Conservation (phyloP, 2,888 invertebrate genomes). For the Leptodirus hochenwartii region DNA sequence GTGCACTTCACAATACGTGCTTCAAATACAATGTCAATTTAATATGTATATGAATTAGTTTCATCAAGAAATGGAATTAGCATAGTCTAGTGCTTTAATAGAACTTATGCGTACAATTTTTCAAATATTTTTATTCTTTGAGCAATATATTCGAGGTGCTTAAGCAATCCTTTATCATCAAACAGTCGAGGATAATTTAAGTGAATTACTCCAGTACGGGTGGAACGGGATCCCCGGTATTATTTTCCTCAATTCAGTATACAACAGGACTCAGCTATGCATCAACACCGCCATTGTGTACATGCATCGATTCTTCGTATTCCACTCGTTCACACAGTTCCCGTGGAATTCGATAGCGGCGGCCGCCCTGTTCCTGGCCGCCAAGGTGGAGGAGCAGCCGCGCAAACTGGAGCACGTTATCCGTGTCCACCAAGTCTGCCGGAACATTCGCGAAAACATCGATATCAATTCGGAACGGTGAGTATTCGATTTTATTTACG, state of each 20-base stretch:
- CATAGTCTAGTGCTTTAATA: no score
- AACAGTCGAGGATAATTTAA: constrained; percentile 38
- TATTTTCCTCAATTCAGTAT: constrained; percentile 21
- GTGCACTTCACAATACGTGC: no score
- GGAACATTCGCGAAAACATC: constrained; percentile 45
- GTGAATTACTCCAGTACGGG: no score
- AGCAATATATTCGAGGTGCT: no score
- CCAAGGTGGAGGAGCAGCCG: constrained; percentile 98
- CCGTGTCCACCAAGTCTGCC: constrained; percentile 76
- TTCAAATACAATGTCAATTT: no score
- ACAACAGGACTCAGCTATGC: constrained; percentile 71
- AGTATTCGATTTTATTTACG: constrained; percentile 14
- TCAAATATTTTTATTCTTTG: no score
- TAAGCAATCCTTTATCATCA: no score
- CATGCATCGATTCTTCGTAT: constrained; percentile 98
- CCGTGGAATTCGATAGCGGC: constrained; percentile 88
- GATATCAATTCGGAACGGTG: constrained; percentile 61
- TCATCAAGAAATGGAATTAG: no score
- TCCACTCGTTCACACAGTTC: constrained; percentile 91
- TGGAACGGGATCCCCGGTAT: no score
- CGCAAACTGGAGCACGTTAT: constrained; percentile 95
- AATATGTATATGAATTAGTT: no score
- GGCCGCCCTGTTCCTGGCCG: constrained; percentile 89
- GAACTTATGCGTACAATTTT: no score
- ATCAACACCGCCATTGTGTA: constrained; percentile 98